Evolutionary conservation across 2,888 invertebrate genomes (phyloP), one percentile per base, ranked within the genome.

Genomic region (Eremobia ochroleuca): DNA sequence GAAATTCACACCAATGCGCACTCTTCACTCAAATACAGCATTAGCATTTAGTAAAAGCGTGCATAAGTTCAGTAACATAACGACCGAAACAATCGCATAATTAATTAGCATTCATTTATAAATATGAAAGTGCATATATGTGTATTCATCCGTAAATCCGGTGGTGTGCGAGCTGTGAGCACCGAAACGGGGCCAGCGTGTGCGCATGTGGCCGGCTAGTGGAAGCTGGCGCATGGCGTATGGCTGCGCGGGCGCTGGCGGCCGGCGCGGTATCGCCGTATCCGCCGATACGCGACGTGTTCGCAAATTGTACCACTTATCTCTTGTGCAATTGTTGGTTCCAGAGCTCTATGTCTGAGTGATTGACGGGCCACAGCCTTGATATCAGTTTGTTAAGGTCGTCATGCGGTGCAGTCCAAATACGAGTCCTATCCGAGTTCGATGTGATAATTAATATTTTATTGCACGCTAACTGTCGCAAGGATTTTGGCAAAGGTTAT

Each of bases 121-220:
- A 79, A 84, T 88, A 82, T 79, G 87, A 87, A 89, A 89, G 87
- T 86, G 87, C 83, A 85, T 89, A 85, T 91, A 86, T 85, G 90
- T 82, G 88, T 89, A 92, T 89, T 94, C 92, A 93, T 93, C 92
- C 93, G 91, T 92, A 92, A 92, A 93, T 94, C 93, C 93, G 81
- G 92, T 90, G 90, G 88, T 87, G 88, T 90, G 76, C 58, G 73
- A 79, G 69, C 65, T 90, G 68, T 61, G 59, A 76, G 52, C 75
- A 90, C 91, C 88, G 90, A 92, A 95, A 92, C 92, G 93, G 91
- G 95, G 93, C 85, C 92, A 91, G 77, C 84, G 89, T 88, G 88
- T 83, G 85, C 80, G 89, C 73, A 62, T 49, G 72, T 58, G 59
- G 73, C 18, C 43, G 73, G 76, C 72, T 55, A 65, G 69, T 79